Evolutionary conservation across 2,888 invertebrate species (phyloP).

Genomic region (Agapostemon virescens): DNA sequence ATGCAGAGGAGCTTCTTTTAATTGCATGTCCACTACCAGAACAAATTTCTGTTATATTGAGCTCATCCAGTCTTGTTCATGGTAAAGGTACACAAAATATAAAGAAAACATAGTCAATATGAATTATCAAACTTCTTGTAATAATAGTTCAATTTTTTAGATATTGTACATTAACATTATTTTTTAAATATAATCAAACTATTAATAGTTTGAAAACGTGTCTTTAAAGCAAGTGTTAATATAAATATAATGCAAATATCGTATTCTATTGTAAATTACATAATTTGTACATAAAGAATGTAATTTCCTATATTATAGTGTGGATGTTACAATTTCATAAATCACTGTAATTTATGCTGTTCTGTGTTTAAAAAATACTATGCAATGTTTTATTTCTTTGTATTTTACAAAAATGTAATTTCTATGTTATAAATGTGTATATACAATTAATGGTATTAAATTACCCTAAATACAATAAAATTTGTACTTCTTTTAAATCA

Average conservation of each 20-base stretch:
- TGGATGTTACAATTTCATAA: slow-evolving; percentile 11
- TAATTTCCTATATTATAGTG: slow-evolving; percentile 16
- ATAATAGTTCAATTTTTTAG: slow-evolving; percentile 3
- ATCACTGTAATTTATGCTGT: slow-evolving; percentile 18
- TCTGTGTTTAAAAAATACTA: slow-evolving; percentile 11
- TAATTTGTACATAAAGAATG: slow-evolving; percentile 34
- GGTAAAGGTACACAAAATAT: slow-evolving; percentile 55
- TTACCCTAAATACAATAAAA: slow-evolving; percentile 29
- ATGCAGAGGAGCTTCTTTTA: slow-evolving; percentile 90
- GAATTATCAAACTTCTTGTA: slow-evolving; percentile 19
- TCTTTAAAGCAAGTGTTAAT: slow-evolving; percentile 27
- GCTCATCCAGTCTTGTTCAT: slow-evolving; percentile 86
- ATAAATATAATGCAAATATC: slow-evolving; percentile 27
- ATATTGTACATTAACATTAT: slow-evolving; percentile 31
- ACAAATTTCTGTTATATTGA: slow-evolving; percentile 93
- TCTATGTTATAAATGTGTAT: slow-evolving; percentile 41
- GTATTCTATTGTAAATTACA: slow-evolving; percentile 31
- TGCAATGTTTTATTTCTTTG: slow-evolving; percentile 36
- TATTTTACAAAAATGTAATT: slow-evolving; percentile 41
- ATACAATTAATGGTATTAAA: slow-evolving; percentile 39
- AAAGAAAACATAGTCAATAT: slow-evolving; percentile 43
- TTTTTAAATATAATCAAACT: slow-evolving; percentile 33
- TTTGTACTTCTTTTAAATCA: slow-evolving; percentile 21
- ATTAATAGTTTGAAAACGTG: slow-evolving; percentile 18
- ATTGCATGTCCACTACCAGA: slow-evolving; percentile 96